phyloP scores from a whole-genome alignment of 1,140 invertebrate species.

The Nilaparvata lugens region DNA sequence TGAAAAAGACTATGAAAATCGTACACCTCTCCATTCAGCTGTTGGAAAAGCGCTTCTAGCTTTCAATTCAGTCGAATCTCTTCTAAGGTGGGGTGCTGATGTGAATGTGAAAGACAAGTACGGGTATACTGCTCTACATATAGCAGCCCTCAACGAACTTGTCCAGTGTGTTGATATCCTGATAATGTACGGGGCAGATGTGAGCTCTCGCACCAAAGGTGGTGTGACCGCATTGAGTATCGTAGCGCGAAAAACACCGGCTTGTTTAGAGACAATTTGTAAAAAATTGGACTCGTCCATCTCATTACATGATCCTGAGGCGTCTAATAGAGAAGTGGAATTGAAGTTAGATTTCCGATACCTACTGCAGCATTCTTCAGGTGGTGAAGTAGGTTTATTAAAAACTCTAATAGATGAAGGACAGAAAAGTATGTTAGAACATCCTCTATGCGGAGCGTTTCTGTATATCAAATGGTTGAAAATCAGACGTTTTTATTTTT shows the following conservation, averaged over 20 bases:
- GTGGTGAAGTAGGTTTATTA: conserved; percentile 67
- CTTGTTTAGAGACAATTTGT: conserved; percentile 63
- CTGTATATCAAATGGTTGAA: conserved; percentile 80
- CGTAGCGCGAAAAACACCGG: conserved; percentile 71
- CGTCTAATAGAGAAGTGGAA: conserved; percentile 66
- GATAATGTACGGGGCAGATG: conserved; percentile 72
- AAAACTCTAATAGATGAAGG: conserved; percentile 76
- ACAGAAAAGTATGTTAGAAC: conserved; percentile 69
- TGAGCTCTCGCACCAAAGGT: conserved; percentile 72
- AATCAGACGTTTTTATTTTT: conserved; percentile 78
- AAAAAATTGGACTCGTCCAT: conserved; percentile 68
- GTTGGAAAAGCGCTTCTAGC: conserved; percentile 63
- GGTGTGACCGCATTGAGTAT: conserved; percentile 72
- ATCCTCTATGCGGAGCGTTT: conserved; percentile 75
- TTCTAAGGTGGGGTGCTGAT: conserved; percentile 67
- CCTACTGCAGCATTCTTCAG: conserved; percentile 64
- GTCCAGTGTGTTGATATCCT: conserved; percentile 72
- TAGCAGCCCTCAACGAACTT: conserved; percentile 76
- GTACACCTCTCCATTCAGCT: conserved; percentile 66
- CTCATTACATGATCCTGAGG: conserved; percentile 65
- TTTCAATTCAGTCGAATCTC: conserved; percentile 60
- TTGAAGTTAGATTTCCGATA: conserved; percentile 71
- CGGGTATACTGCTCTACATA: conserved; percentile 79
- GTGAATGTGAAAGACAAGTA: conserved; percentile 80
- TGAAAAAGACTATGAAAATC: conserved; percentile 61